phyloP scores from a whole-genome alignment of 2,113 vertebrate species.

The Rhinolophus sinicus region DNA sequence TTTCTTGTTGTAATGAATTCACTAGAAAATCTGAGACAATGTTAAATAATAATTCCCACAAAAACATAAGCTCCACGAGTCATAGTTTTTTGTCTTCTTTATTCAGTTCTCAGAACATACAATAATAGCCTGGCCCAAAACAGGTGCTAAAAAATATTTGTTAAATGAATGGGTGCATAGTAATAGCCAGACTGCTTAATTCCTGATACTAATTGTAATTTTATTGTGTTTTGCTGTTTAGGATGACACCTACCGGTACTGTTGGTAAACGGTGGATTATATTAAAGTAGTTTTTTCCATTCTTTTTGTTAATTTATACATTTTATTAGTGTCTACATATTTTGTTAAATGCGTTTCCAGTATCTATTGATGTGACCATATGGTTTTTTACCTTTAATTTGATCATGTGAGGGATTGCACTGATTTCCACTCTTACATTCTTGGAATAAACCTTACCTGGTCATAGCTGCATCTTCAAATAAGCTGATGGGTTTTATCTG shows the following conservation, averaged over 20 bases:
- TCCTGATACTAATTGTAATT: neutral
- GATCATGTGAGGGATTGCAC: neutral
- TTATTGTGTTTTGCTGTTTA: neutral
- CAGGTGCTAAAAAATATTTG: neutral
- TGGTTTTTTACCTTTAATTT: neutral
- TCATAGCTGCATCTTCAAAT: neutral
- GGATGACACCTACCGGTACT: neutral
- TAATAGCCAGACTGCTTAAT: neutral
- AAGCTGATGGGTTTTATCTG: neutral
- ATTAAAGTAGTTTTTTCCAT: neutral
- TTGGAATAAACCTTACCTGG: neutral
- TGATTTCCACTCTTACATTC: neutral
- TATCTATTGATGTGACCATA: neutral
- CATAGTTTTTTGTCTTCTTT: neutral
- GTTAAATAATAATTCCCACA: neutral
- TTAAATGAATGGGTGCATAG: neutral
- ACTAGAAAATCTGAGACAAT: neutral
- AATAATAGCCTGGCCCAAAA: neutral
- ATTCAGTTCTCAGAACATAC: neutral
- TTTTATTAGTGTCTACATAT: neutral
- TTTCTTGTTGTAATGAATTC: neutral
- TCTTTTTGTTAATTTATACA: neutral
- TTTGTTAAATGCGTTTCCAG: neutral
- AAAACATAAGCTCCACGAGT: neutral
- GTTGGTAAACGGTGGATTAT: neutral